Conservation (phyloP, 2,888 invertebrate genomes). For the Nysson spinosus region DNA sequence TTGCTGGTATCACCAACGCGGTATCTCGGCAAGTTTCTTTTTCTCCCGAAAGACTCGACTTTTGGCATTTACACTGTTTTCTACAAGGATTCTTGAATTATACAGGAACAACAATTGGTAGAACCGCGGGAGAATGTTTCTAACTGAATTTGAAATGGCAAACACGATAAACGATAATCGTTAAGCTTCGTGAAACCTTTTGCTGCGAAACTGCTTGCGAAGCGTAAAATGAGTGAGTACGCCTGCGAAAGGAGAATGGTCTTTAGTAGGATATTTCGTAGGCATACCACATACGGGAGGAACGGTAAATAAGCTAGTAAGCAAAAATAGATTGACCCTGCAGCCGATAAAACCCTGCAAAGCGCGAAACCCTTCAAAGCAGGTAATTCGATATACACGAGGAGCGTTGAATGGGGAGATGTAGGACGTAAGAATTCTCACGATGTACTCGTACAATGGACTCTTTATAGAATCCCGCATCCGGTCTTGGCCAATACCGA, state of each 20-base stretch:
- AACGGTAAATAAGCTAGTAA: constrained; percentile 19
- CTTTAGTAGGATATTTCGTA: constrained; percentile 19
- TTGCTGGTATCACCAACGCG: too few relatives aligned
- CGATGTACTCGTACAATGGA: constrained; percentile 33
- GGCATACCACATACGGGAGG: constrained; percentile 8
- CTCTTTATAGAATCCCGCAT: constrained; percentile 34
- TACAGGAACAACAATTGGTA: too few relatives aligned
- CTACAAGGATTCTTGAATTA: too few relatives aligned
- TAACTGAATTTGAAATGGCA: too few relatives aligned
- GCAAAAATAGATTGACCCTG: constrained; percentile 54
- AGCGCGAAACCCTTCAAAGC: constrained; percentile 53
- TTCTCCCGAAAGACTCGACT: too few relatives aligned
- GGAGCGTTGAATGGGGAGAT: constrained; percentile 46
- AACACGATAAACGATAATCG: too few relatives aligned
- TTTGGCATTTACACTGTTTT: too few relatives aligned
- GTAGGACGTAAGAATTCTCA: constrained; percentile 30
- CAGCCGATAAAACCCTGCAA: constrained; percentile 48
- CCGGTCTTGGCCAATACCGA: constrained; percentile 22
- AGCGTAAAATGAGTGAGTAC: background rate
- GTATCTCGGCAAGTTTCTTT: too few relatives aligned
- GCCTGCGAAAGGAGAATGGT: constrained; percentile 13
- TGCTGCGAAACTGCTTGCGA: background rate
- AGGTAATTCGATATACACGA: constrained; percentile 53
- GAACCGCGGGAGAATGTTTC: too few relatives aligned
- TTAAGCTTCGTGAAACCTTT: too few relatives aligned